Base-by-base conservation (phyloP, 1,140 invertebrate genomes). In the Temnothorax nylanderi region DNA sequence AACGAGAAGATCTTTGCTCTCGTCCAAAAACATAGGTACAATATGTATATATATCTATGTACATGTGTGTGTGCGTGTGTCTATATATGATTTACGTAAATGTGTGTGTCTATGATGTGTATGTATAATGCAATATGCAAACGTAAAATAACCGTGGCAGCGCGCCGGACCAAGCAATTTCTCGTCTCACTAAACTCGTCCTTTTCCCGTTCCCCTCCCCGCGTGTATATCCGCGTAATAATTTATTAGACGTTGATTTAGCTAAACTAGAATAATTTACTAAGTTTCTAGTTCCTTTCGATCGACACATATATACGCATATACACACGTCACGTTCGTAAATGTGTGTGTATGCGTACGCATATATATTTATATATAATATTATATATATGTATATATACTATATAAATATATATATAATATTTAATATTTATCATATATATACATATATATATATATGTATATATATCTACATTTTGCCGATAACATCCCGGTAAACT, bases 231-330 rank as follows among this genome's bases (percentile, higher is more conserved):
- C 51, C 67, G 86, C 86, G 34, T 92, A 89, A 89, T 91, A 92
- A 91, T 93, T 92, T 77, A 88, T 81, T 87, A 91, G 85, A 89
- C 87, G 90, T 91, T 90, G 91, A 93, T 93, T 92, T 86, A 90
- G 80, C 92, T 94, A 94, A 67, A 92, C 90, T 93, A 94, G 89
- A 94, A 93, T 94, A 93, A 94, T 94, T 94, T 91, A 92, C 93
- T 94, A 94, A 89, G 88, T 91, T 84, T 89, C 89, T 94, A 94
- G 89, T 37, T 92, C 74, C 91, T 92, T 80, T 93, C 80, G 88
- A 93, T 94, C 90, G 90, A 94, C 93, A 91, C 69, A 56, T 71
- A 80, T 80, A 72, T 87, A 72, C 67, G 56, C 67, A 67, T 71
- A 51, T 67, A 69, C 26, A 86, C 41, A 49, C 21, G 4, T 56